Conservation (phyloP, 2,113 vertebrate genomes). For the Argyrosomus japonicus region DNA sequence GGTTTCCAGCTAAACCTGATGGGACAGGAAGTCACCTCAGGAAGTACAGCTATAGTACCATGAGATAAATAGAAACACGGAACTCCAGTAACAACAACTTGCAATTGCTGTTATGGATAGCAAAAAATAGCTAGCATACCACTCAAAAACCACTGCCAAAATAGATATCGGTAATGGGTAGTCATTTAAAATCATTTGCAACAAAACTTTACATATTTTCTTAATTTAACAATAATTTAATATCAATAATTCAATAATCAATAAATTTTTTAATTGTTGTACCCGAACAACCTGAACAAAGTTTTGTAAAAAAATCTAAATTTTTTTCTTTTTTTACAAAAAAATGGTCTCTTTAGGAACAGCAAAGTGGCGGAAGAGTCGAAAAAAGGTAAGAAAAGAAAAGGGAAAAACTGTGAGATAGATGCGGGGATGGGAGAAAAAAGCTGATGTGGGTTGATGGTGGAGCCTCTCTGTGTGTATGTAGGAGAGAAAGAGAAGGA, state of each 20-base stretch:
- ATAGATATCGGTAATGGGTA: not conserved
- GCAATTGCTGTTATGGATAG: not conserved
- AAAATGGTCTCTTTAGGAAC: not conserved
- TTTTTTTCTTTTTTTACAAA: not conserved
- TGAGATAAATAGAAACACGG: slow-evolving; percentile 22
- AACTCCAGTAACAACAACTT: not conserved
- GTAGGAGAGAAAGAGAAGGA: slow-evolving; percentile 44
- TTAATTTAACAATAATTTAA: not conserved
- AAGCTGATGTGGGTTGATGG: slow-evolving; percentile 34
- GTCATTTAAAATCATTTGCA: not conserved
- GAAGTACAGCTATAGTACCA: not conserved
- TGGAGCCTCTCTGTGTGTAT: slow-evolving; percentile 42
- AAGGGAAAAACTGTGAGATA: slow-evolving; percentile 6
- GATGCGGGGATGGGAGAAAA: not conserved
- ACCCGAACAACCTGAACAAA: not conserved
- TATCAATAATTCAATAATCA: no score
- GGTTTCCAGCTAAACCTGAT: slow-evolving; percentile 45
- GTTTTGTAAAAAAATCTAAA: not conserved
- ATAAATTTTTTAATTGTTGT: not conserved
- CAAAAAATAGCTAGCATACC: not conserved
- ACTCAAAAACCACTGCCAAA: not conserved
- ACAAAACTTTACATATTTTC: not conserved
- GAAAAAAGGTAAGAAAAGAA: not conserved
- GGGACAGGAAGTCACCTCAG: slow-evolving; percentile 24
- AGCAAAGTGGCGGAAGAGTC: not conserved